These are phyloP conservation scores for Triops cancriformis DNA, from an alignment of 1,140 invertebrate genomes.

Conservation along the genomic window DNA sequence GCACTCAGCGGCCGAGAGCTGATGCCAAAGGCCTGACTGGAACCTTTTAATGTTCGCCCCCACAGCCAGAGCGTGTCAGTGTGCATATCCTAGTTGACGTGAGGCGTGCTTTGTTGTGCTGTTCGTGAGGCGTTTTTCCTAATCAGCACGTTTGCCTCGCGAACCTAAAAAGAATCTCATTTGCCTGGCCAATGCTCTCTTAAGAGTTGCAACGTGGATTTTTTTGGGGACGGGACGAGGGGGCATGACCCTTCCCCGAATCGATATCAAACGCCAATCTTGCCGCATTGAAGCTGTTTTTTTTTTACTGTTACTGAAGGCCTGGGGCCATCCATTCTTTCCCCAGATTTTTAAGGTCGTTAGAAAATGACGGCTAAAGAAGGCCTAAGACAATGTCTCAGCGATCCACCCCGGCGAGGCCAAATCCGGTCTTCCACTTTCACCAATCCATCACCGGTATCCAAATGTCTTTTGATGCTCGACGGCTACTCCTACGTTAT, in stretches of 20 bases:
- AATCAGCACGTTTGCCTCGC: background rate
- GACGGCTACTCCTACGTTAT: constrained; percentile 73
- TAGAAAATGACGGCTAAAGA: constrained; percentile 18
- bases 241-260: background rate
- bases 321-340: background rate
- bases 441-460: constrained; percentile 40
- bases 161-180: background rate
- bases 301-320: background rate
- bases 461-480: constrained; percentile 64
- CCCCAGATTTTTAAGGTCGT: background rate
- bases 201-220: background rate
- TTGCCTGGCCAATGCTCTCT: background rate
- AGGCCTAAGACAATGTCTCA: constrained; percentile 21
- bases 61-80: background rate
- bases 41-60: background rate
- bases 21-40: background rate
- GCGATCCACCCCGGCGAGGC: constrained; percentile 20
- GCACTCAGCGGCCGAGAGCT: background rate
- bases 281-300: background rate
- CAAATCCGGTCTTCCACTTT: constrained; percentile 14
- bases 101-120: background rate
- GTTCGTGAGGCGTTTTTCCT: background rate
- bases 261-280: background rate
- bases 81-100: background rate
- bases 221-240: too few relatives aligned